Percentiles rank a stretch among this genome's conserved stretches.
Conservation (phyloP, 1,140 invertebrate species). For the Drosophila kikkawai region DNA sequence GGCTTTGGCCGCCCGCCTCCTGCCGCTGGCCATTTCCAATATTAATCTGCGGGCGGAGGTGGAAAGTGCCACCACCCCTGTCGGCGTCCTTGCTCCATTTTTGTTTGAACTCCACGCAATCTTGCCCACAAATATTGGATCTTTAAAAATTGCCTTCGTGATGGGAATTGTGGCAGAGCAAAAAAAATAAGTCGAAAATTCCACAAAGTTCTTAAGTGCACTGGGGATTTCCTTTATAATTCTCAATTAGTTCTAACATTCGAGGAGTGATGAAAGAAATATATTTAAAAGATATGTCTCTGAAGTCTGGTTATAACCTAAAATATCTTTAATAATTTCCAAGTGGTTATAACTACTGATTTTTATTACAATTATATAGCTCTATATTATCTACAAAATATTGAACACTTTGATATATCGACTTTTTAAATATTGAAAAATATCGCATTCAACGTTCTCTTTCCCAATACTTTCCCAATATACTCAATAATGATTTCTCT, state of each 20-base stretch:
- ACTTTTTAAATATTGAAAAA: no score
- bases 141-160: neutral
- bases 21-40: conserved; percentile 33
- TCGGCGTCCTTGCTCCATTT: conserved; percentile 48
- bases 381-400: no score
- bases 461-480: no score
- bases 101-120: conserved; percentile 24
- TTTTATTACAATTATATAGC: neutral
- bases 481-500: no score
- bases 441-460: no score
- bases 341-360: neutral
- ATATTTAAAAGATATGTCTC: neutral
- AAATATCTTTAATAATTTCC: no score
- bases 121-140: conserved; percentile 58
- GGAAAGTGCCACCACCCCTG: conserved; percentile 20
- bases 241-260: neutral
- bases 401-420: no score
- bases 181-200: neutral
- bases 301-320: neutral
- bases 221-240: neutral
- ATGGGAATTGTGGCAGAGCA: neutral
- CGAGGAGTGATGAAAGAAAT: neutral
- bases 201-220: neutral
- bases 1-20: neutral
- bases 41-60: conserved; percentile 24